Base-by-base conservation (phyloP, 1,140 invertebrate genomes). In the Zaprionus tsacasi region DNA sequence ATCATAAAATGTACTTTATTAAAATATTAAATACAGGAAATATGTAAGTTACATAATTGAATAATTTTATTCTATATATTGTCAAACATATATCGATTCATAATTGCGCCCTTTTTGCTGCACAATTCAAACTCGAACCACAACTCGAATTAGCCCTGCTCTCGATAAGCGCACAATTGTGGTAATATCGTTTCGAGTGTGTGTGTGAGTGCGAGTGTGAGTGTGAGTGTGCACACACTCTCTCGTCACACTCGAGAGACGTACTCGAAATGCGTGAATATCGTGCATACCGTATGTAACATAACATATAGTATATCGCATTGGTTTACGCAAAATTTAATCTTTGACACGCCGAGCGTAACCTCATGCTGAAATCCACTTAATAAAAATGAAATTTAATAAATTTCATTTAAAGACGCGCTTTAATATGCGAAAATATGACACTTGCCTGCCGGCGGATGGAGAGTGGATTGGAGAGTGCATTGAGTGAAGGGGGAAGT, bases 351-450 rank as follows among this genome's bases (percentile, higher is more conserved):
- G 35, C 30, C 48, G 56, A 63, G 54, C 33, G 52, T 27, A 25
- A 72, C 50, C 56, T 74, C 61, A 61, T 68, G 61, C 55, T 15
- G 43, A 63, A 87, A 87, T 82, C 81, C 73, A 80, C 70, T 87
- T 88, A 80, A 88, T 80, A 69, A 70, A 74, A 82, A 88, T 83
- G 68, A 74, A 72, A 72, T 83, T 83, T 75, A 80, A 78, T 87
- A 86, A 86, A 87, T 82, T 83, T 70, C 80, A 76, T 87, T 83
- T 77, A 81, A 76, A 69, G 57, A 73, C 27, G n/a, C 40, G 45
- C 64, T 69, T 75, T 79, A 40, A 79, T 82, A 66, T 81, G 52
- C 61, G 56, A 45, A 66, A 82, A 74, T 79, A 81, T 76, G 68
- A 65, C 54, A 70, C 60, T 66, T 55, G 67, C 21, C 55, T 43